Base-by-base conservation (phyloP, 2,888 invertebrate genomes). In the Tromatobia lineatoria region DNA sequence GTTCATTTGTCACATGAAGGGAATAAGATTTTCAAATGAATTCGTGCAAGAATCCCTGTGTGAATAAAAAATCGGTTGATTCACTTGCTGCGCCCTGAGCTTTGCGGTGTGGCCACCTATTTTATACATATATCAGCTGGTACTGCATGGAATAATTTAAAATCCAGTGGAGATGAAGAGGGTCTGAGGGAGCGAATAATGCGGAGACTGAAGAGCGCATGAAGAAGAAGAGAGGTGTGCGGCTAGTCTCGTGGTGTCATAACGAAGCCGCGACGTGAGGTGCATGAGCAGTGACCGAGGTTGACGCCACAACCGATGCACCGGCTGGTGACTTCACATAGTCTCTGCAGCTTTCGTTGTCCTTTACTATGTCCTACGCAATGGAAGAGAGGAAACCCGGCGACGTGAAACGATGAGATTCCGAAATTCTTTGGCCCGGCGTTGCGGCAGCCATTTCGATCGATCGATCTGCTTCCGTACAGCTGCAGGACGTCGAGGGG, bases 221-320 rank as follows among this genome's bases (percentile, higher is more conserved):
- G 10, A 13, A 6, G 10, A 23, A 54, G 23, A 54, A 6, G 4
- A 10, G 13, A 38, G 61, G 61, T 15, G 34, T 42, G 20, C 6
- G 42, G 38, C 20, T 18, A 42, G 64, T 42, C 20, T 11, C 18
- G 64, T 18, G 64, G 64, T 42, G 38, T 42, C 42, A 66, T 66
- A 66, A 66, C 64, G 64, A 66, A 66, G 64, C 42, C 59, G 29
- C 64, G 64, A 66, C 64, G 64, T 66, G 64, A 66, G 64, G 23
- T 20, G 64, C 64, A 66, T 66, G 64, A 38, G 38, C n/a, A 38
- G 18, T 61, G 10, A 18, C 18, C 3, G 11, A 23, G 42, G 18
- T 1, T 20, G 8, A 20, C 42, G 23, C 42, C 20, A n/a, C n/a
- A 20, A 66, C 20, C 20, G 42, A 4, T 42, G 64, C 42, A 66